Evolutionary conservation across 2,797 vertebrate species (phyloP), one percentile per base, ranked within the genome.

Genomic region (Lepidocolaptes lacrymiger): DNA sequence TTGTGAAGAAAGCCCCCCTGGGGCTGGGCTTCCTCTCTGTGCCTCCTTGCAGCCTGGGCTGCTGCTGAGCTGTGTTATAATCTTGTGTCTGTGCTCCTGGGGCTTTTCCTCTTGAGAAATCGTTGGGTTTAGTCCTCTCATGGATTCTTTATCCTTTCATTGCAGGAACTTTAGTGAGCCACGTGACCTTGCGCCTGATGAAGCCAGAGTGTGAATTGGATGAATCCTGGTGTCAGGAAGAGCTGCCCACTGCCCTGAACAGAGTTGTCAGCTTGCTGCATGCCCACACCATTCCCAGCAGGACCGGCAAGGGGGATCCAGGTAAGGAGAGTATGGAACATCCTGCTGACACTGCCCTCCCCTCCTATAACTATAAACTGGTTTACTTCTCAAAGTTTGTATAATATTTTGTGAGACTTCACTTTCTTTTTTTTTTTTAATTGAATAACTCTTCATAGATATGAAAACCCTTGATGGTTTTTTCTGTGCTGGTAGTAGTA

Each of bases 181-280:
- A 99, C 0, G 99, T 99, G 97, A 99, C 99, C 36, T 95, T 99
- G 94, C 99, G 99, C 30, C 96, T 99, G 95, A 96, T 99, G 96
- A 99, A 99, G 89, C 99, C 99, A 2, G 99, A 99, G 72, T 99
- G 99, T 93, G 97, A 97, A 22, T 95, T 99, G 75, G 99, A 99
- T 67, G 95, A 97, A 41, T 98, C 98, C 11, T 99, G 99, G 99
- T 98, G 97, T 72, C 98, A 99, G 82, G 99, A 99, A 88, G 98
- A 99, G 80, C 97, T 99, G 93, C 94, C 98, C 14, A 97, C 97
- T 36, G 99, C 99, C 54, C 98, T 98, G 55, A 97, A 98, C 68
- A 98, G 99, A 79, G 98, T 98, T 0, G 95, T 99, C 12, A 95
- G 90, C 48, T 96, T 99, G 95, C 97, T 99, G 82, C 98, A 99